A percentile compares a stretch with the other conserved stretches of the same genome.
Conservation (phyloP, 37 sponge, comb jelly and placozoan species). For the Hormiphora californensis region DNA sequence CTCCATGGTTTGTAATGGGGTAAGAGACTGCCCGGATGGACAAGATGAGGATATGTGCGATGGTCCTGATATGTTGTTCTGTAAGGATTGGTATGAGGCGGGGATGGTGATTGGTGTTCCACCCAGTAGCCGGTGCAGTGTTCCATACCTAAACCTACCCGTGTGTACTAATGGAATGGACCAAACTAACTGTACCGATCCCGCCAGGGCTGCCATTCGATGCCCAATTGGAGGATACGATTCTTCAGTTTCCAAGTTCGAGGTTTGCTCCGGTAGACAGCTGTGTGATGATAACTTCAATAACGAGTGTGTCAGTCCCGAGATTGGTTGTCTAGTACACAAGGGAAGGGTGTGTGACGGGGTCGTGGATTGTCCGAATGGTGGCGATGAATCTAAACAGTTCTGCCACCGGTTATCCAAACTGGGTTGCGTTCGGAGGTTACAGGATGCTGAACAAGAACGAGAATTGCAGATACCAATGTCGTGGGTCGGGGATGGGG, state of each 20-base stretch:
- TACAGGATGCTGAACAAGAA: not conserved
- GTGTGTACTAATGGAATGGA: not conserved
- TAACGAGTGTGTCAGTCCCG: not conserved
- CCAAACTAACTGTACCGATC: not conserved
- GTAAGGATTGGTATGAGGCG: too few relatives aligned
- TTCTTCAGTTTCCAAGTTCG: not conserved
- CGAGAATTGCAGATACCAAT: not conserved
- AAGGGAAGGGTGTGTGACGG: not conserved
- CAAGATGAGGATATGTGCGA: too few relatives aligned
- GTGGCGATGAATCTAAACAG: not conserved
- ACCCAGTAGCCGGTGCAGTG: too few relatives aligned
- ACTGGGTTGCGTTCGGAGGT: not conserved
- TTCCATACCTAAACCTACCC: too few relatives aligned
- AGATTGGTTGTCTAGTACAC: not conserved
- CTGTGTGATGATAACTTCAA: not conserved
- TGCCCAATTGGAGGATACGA: not conserved
- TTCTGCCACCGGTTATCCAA: not conserved
- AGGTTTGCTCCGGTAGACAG: not conserved
- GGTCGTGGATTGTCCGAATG: not conserved
- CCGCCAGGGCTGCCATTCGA: not conserved
- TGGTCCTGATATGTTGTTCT: too few relatives aligned
- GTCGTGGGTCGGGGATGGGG: not conserved
- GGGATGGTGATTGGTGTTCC: too few relatives aligned
- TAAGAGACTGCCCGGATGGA: too few relatives aligned
- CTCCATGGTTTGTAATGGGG: too few relatives aligned